phyloP scores from a whole-genome alignment of 2,888 invertebrate genomes.

The Chromoteleia sp. region DNA sequence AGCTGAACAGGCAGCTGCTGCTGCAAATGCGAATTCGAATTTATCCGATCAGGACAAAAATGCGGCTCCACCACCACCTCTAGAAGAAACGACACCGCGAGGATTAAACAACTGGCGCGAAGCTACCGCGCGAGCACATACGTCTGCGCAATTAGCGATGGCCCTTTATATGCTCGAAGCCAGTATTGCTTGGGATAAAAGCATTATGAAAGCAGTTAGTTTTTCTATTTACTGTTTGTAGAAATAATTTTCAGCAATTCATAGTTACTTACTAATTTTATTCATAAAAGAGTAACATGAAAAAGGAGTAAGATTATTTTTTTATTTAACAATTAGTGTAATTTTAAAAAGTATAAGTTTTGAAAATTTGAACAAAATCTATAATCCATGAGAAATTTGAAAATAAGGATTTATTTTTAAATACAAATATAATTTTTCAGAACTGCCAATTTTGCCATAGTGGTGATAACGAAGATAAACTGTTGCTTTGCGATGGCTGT shows the following conservation, averaged over 20 bases:
- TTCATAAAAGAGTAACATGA: no score
- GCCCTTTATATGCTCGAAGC: slow-evolving; percentile 95
- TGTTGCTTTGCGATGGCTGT: slow-evolving; percentile 98
- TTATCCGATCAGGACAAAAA: slow-evolving; percentile 82
- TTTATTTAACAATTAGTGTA: no score
- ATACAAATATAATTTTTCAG: slow-evolving; percentile 86
- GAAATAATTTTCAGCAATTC: no score
- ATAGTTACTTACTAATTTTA: no score
- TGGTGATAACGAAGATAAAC: slow-evolving; percentile 97
- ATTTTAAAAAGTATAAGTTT: no score
- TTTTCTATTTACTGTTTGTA: not conserved
- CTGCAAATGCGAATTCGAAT: slow-evolving; percentile 79
- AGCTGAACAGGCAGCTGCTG: slow-evolving; percentile 84
- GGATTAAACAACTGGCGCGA: slow-evolving; percentile 95
- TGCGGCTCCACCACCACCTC: slow-evolving; percentile 80
- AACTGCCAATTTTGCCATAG: slow-evolving; percentile 98
- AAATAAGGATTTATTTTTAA: not conserved
- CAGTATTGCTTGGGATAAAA: slow-evolving; percentile 99
- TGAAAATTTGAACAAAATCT: no score
- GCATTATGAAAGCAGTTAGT: slow-evolving; percentile 99
- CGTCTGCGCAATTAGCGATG: slow-evolving; percentile 96
- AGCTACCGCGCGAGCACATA: slow-evolving; percentile 92
- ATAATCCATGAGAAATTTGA: no score
- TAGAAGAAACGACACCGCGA: slow-evolving; percentile 88
- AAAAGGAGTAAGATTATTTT: no score